Base-by-base conservation (phyloP, 2,113 vertebrate genomes). In the Morone saxatilis region DNA sequence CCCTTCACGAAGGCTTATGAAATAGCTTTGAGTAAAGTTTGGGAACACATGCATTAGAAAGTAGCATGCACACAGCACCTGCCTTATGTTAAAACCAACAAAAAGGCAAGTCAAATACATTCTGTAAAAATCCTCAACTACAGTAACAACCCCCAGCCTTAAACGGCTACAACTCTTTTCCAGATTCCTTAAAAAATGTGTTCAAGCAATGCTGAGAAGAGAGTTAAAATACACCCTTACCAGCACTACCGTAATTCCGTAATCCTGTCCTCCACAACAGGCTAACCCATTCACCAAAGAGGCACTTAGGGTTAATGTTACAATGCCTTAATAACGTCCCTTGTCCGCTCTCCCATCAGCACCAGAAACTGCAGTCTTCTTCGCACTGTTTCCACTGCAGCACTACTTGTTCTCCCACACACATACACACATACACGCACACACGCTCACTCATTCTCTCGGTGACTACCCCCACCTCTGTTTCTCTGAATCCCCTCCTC, bases 361-460 rank as follows among this genome's bases (percentile, higher is more conserved):
- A 90, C 78, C 89, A 92, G 82, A 92, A 95, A 90, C 95, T 95
- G 95, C 95, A 95, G 94, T 95, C 92, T 89, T 94, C 87, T 76
- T 91, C 87, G 69, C 89, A 91, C 93, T 92, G 89, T 93, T 93
- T 91, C 92, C 92, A 94, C 95, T 95, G 95, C 95, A 95, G 94
- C 94, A 95, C 85, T 90, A 92, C 92, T 92, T 92, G 87, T 83
- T 93, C 93, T 89, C 87, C 77, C 87, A 67, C 75, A 68, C 78
- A 81, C 88, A 71, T 81, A 40, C 69, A 73, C 48, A 8, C 73
- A 63, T 78, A 75, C 67, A 84, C 71, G 72, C 76, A 77, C 82
- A 67, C 91, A 80, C 85, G 14, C 87, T 71, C 91, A 78, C 85
- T 78, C 92, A 79, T 80, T 81, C 90, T 85, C 86, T 81, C 83